phyloP scores from a whole-genome alignment of 1,140 invertebrate species.

The Sinella curviseta region DNA sequence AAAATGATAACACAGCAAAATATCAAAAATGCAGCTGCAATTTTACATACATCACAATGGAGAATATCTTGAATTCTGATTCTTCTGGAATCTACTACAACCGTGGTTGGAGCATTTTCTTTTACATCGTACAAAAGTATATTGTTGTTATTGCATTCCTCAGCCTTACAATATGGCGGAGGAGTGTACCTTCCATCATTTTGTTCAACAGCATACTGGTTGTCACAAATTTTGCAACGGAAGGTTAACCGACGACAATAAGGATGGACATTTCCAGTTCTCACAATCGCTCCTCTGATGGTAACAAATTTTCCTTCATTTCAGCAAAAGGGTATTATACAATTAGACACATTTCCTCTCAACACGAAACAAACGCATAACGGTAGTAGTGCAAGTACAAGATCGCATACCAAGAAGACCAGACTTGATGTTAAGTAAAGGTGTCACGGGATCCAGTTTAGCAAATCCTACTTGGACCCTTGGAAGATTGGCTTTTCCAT shows the following conservation, averaged over 20 bases:
- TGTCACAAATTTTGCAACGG: constrained; percentile 68
- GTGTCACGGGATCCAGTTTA: constrained; percentile 7
- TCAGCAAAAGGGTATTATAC: constrained; percentile 47
- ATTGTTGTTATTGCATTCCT: constrained; percentile 58
- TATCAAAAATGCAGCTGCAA: too few species aligned
- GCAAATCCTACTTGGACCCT: constrained; percentile 27
- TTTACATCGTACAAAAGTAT: constrained; percentile 55
- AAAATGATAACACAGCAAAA: too few species aligned
- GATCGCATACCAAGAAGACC: background rate
- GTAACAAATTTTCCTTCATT: constrained; percentile 74
- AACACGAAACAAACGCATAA: too few species aligned
- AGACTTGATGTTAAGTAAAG: constrained; percentile 30
- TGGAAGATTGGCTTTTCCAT: background rate
- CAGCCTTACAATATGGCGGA: constrained; percentile 60
- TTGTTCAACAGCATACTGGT: constrained; percentile 63
- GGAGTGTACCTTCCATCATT: constrained; percentile 63
- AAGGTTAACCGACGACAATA: constrained; percentile 78
- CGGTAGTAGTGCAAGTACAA: background rate
- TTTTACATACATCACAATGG: constrained; percentile 57
- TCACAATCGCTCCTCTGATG: constrained; percentile 81
- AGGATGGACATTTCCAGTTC: constrained; percentile 74
- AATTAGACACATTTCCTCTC: too few species aligned
- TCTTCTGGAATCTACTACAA: constrained; percentile 73
- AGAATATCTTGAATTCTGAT: constrained; percentile 77
- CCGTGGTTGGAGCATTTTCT: constrained; percentile 68